phyloP scores from a whole-genome alignment of 2,797 vertebrate genomes.

The Pachyuromys duprasi region DNA sequence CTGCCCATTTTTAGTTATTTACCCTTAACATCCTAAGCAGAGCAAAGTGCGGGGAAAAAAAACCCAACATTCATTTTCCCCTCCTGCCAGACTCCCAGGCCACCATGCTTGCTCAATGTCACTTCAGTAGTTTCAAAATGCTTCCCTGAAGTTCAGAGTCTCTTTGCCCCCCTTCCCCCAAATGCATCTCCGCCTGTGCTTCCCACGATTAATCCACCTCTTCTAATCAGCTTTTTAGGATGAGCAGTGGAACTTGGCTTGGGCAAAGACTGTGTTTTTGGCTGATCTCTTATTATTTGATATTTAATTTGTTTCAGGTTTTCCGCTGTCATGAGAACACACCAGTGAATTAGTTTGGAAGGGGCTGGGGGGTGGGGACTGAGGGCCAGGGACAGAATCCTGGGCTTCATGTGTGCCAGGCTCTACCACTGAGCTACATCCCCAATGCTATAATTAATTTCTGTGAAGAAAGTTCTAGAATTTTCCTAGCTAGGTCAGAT shows the following conservation, averaged over 20 bases:
- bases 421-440: not conserved
- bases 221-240: not conserved
- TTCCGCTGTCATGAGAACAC: not conserved
- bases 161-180: not conserved
- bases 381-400: not conserved
- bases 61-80: not conserved
- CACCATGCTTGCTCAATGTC: not conserved
- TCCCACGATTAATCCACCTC: not conserved
- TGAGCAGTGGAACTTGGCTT: not conserved
- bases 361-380: no score
- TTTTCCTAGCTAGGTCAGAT: not conserved
- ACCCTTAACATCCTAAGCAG: not conserved
- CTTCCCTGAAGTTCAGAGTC: not conserved
- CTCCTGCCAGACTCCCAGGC: not conserved
- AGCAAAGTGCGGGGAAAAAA: not conserved
- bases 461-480: conserved; percentile 20
- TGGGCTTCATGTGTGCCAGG: not conserved
- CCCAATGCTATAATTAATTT: not conserved
- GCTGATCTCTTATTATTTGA: not conserved
- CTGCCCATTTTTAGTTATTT: not conserved
- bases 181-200: not conserved
- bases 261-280: not conserved
- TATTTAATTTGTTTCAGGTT: conserved; percentile 42
- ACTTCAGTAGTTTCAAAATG: not conserved
- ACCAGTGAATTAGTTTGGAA: not conserved